These are phyloP conservation scores for Rotaria magnacalcarata DNA, from an alignment of 2,888 invertebrate species.

Conservation along the genomic window DNA sequence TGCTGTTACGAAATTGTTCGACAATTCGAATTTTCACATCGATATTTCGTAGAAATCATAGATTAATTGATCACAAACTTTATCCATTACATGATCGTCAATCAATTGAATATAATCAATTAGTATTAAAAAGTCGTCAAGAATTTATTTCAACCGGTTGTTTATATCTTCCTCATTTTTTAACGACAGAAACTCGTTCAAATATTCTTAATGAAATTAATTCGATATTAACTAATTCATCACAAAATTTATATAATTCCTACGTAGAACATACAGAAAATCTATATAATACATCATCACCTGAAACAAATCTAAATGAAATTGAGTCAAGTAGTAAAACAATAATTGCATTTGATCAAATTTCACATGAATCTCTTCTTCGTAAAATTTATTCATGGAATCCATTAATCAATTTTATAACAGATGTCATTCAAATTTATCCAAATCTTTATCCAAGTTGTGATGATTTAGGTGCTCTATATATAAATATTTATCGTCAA, in stretches of 20 bases:
- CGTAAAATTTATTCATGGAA: not conserved
- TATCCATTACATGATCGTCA: not conserved
- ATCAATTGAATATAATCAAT: not conserved
- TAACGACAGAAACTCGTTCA: not conserved
- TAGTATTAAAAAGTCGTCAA: not conserved
- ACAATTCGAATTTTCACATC: not conserved
- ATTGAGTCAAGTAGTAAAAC: conserved; percentile 32
- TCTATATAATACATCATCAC: not conserved
- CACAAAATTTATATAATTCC: not conserved
- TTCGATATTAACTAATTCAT: not conserved
- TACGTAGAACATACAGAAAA: not conserved
- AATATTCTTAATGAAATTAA: not conserved
- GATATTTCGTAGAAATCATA: not conserved
- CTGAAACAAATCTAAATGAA: not conserved
- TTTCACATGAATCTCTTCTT: not conserved
- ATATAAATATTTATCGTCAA: not conserved
- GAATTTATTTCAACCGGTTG: conserved; percentile 1
- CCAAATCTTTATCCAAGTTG: not conserved
- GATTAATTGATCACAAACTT: not conserved
- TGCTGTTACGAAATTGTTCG: not conserved
- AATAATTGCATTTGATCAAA: conserved; percentile 21
- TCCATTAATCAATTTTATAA: not conserved
- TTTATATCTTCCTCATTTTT: conserved; percentile 1
- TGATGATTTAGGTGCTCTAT: not conserved
- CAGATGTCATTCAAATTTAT: not conserved